phyloP scores from a whole-genome alignment of 2,888 invertebrate genomes.

The Clostera curtula region DNA sequence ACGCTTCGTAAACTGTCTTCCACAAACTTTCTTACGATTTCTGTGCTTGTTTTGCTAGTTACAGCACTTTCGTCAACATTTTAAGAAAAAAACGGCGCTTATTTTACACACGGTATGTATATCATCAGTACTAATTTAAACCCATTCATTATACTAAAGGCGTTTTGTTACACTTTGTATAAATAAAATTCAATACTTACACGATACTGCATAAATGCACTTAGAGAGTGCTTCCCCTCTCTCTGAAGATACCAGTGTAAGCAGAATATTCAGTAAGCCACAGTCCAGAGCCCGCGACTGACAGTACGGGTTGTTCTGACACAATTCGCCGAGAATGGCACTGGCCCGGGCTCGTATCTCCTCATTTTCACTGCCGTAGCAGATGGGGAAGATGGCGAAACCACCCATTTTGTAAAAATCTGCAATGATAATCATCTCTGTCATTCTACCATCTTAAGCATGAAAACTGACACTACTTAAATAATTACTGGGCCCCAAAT shows the following conservation, averaged over 20 bases:
- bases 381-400: constrained; percentile 80
- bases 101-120: too few relatives aligned
- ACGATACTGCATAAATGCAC: constrained; percentile 86
- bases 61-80: neutral
- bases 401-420: constrained; percentile 92
- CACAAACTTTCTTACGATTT: too few relatives aligned
- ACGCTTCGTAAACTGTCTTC: too few relatives aligned
- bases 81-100: too few relatives aligned
- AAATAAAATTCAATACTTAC: constrained; percentile 62
- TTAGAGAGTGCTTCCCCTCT: constrained; percentile 76
- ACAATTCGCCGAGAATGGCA: constrained; percentile 82
- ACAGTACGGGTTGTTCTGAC: constrained; percentile 91
- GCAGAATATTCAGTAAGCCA: constrained; percentile 77
- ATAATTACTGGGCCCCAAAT: too few relatives aligned
- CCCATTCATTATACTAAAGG: too few relatives aligned
- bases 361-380: constrained; percentile 77
- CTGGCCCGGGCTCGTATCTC: constrained; percentile 79
- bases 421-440: constrained; percentile 34
- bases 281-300: constrained; percentile 81
- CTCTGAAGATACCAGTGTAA: constrained; percentile 76
- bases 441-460: too few relatives aligned
- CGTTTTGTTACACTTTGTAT: too few relatives aligned
- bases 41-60: neutral
- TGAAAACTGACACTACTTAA: too few relatives aligned
- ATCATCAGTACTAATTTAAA: too few relatives aligned